Base-by-base conservation (phyloP, 1,140 invertebrate species). In the Bicyclus anynana region DNA sequence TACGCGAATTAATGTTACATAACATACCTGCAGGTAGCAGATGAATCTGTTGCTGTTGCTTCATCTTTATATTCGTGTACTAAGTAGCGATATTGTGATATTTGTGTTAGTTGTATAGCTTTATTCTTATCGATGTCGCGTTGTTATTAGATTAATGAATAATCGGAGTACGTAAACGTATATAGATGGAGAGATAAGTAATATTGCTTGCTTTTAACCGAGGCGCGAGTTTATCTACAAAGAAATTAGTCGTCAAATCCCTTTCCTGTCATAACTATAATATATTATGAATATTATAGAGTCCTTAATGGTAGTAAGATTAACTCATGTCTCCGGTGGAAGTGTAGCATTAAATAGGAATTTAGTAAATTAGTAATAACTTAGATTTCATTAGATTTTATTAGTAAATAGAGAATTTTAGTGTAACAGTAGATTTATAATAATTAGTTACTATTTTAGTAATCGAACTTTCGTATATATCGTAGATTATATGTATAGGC, bases 71-170 rank as follows among this genome's bases (percentile, higher is more conserved):
- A 63, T 75, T 65, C 61, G 58, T 73, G 65, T 76, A 72, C 69
- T 77, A 67, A 55, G 69, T 84, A 84, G 78, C 74, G 69, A 81
- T 83, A 81, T 78, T 85, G 81, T 86, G 80, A 81, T 86, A 86
- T 83, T 81, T 67, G 72, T 77, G 70, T 70, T 82, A 81, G 79
- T 67, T 53, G 58, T 62, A 71, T 75, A 74, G 69, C 60, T 53
- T 62, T 64, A 65, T 59, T 71, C 65, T 54, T 53, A 66, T 72
- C 53, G 55, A 57, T 47, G 72, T 78, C 59, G 64, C 69, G 70
- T 63, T 52, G 54, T 42, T 52, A 49, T 61, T 67, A 64, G 50
- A 27, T 35, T 52, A 52, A 62, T n/a, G n/a, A n/a, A n/a, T n/a
- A n/a, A n/a, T n/a, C n/a, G n/a, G n/a, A n/a, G n/a, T n/a, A n/a